These are phyloP conservation scores for Pipistrellus pygmaeus DNA, from an alignment of 2,797 vertebrate species.

Conservation along the genomic window DNA sequence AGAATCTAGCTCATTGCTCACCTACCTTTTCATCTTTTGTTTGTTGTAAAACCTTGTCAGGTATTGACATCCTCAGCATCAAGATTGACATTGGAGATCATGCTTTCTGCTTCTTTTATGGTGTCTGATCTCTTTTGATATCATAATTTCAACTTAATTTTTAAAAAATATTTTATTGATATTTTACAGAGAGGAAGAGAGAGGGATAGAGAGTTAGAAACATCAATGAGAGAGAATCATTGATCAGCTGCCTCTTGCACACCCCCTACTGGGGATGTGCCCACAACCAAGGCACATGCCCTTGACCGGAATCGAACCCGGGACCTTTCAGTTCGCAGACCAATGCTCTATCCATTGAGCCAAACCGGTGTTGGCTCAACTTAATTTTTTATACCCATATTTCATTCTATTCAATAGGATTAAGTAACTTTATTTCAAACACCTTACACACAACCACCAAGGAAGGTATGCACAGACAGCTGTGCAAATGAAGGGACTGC, in stretches of 20 bases:
- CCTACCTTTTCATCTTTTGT: slow-evolving; percentile 6
- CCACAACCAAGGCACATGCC: no score
- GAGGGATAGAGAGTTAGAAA: no score
- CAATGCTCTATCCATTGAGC: no score
- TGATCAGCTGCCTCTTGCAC: no score
- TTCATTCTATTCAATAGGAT: not conserved
- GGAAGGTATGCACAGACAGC: not conserved
- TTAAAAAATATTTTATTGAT: no score
- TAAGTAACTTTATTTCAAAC: slow-evolving; percentile 5
- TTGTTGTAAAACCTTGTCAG: not conserved
- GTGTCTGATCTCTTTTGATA: not conserved
- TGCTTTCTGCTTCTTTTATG: not conserved
- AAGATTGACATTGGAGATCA: not conserved
- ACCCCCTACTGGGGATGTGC: no score
- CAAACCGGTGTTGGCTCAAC: no score
- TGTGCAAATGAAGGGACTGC: not conserved
- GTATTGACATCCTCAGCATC: not conserved
- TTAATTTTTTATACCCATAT: not conserved
- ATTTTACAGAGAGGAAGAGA: no score
- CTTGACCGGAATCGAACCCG: no score
- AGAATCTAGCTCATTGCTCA: not conserved
- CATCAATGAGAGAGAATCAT: no score
- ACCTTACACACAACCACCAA: not conserved
- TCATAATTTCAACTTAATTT: not conserved
- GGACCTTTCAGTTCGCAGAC: no score